Evolutionary conservation across 2,113 vertebrate species (phyloP).

Genomic region (Zosterops japonicus): DNA sequence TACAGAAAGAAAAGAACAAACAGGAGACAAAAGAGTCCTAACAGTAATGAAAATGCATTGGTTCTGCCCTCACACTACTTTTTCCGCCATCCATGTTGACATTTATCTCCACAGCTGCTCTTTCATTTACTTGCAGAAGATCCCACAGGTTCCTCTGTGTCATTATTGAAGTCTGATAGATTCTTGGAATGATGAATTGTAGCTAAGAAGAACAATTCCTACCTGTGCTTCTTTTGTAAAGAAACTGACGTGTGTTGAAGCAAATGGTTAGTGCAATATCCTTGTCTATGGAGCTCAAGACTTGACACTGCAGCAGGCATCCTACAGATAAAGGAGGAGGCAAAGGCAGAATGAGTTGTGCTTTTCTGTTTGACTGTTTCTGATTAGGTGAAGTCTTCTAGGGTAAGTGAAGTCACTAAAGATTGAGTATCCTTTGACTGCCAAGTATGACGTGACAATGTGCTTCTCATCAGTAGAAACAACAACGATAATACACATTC

Average conservation of each 20-base stretch:
- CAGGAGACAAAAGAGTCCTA: not conserved
- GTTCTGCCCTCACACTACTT: not conserved
- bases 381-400: not conserved
- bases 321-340: not conserved
- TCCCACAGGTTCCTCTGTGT: not conserved
- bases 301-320: not conserved
- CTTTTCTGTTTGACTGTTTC: not conserved
- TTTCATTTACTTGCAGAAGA: not conserved
- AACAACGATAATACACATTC: not conserved
- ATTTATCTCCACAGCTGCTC: not conserved
- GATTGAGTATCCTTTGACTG: rapidly evolving
- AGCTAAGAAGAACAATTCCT: not conserved
- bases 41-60: not conserved
- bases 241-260: not conserved
- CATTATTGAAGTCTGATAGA: not conserved
- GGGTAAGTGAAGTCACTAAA: not conserved
- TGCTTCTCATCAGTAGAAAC: not conserved
- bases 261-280: not conserved
- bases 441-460: not conserved
- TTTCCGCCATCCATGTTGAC: not conserved
- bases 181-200: not conserved
- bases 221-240: not conserved
- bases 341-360: not conserved
- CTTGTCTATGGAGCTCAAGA: not conserved
- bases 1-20: not conserved